Evolutionary conservation across 2,113 vertebrate species (phyloP), one percentile per base, ranked within the genome.

Genomic region (Lasiurus cinereus): DNA sequence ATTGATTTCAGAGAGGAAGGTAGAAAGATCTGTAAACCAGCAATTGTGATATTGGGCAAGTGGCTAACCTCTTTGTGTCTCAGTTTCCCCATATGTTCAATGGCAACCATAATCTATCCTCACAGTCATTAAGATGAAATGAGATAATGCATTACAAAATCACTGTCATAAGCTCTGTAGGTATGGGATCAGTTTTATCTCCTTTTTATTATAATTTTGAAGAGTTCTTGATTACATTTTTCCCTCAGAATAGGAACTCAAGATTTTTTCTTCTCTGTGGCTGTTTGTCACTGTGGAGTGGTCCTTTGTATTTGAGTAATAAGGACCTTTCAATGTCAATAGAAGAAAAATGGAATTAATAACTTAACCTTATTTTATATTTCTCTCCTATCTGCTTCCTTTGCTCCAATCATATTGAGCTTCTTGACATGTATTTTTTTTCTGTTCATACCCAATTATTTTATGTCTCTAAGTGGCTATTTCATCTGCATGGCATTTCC

Each of bases 331-430:
- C 64, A 15, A 39, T 86, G 93, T 89, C 56, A 80, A 19, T 89
- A 59, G 74, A 80, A 87, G 73, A 78, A 79, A 95, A 96, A 90
- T 52, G 59, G 59, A 86, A 90, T 95, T 80, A 97, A 88, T 64
- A 89, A 83, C 64, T 74, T 74, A 89, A 70, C n/a, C 21, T 67
- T 87, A 64, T 6, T 50, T 72, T 79, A 50, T 46, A 69, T 50
- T 90, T 84, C 18, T 90, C 24, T 92, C 29, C 24, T 31, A 4
- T 67, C 4, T 85, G 48, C 29, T 52, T 89, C 29, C 21, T 86
- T 85, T 62, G 24, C 18, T n/a, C 33, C 46, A 48, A 29, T 90
- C n/a, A 74, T n/a, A 74, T 1, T 72, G 18, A 85, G 33, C 54
- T 91, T 93, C 62, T 54, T 88, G n/a, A 76, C 29, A 31, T 77